Evolutionary conservation across 2,113 vertebrate genomes (phyloP).

Genomic region (Lasiurus cinereus): DNA sequence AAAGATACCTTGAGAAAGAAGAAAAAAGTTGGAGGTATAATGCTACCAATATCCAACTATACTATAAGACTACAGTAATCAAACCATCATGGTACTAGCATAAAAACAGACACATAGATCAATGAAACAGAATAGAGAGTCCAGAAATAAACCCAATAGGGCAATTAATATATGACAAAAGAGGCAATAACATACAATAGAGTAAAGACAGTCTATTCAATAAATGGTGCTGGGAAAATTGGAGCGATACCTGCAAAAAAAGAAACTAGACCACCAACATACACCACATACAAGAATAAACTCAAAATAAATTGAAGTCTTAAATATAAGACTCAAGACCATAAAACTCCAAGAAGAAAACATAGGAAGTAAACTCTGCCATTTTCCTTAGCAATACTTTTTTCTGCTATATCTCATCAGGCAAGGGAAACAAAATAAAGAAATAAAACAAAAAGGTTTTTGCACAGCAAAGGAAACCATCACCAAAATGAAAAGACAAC

Average conservation of each 20-base stretch:
- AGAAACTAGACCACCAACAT: neutral
- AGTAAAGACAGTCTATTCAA: neutral
- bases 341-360: neutral
- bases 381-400: neutral
- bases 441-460: neutral
- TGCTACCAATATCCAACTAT: neutral
- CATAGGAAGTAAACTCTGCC: neutral
- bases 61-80: neutral
- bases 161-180: neutral
- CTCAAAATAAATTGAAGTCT: neutral
- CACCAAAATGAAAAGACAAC: neutral
- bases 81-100: neutral
- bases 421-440: neutral
- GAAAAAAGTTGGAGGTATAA: neutral
- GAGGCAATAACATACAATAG: neutral
- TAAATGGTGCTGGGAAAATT: neutral
- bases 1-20: neutral
- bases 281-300: neutral
- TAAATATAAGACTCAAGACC: neutral
- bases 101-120: neutral
- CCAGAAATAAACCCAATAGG: neutral
- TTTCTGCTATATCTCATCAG: neutral
- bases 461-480: neutral
- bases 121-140: neutral
- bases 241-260: neutral